Base-by-base conservation (phyloP, 37 sponge, comb jelly and placozoan species). In the Beroe forskalii region DNA sequence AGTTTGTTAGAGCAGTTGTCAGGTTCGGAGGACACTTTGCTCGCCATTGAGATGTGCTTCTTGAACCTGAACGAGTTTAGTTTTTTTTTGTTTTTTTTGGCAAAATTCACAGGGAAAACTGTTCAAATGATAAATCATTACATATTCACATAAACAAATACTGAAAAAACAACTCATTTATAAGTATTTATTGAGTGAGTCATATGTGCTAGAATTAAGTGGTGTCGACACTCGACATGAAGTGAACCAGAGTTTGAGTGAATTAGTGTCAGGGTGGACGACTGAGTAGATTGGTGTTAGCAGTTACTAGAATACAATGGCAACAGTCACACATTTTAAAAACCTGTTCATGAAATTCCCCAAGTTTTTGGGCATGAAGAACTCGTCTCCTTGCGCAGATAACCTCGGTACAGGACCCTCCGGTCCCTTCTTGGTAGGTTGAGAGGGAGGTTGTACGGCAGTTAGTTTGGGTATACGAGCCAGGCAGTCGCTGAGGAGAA, bases 281-380 rank as follows among this genome's bases (percentile, higher is more conserved):
- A n/a, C n/a, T n/a, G n/a, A n/a, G n/a, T n/a, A n/a, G n/a, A n/a
- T n/a, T n/a, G n/a, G n/a, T n/a, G n/a, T n/a, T n/a, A n/a, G n/a
- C n/a, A n/a, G n/a, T n/a, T n/a, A n/a, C n/a, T n/a, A n/a, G n/a
- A n/a, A n/a, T n/a, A n/a, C n/a, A n/a, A n/a, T n/a, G n/a, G n/a
- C n/a, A n/a, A n/a, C n/a, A n/a, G n/a, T n/a, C n/a, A n/a, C n/a
- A n/a, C n/a, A n/a, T n/a, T n/a, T n/a, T 72, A 17, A 6, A 72
- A 9, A 72, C 86, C 86, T 80, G 2, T 30, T 37, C 44, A 80
- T 44, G 86, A 80, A 80, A 37, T 80, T 80, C 35, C 86, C 86
- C 44, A 80, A 27, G 27, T 80, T 38, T 44, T 41, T 80, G 0
- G 86, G 86, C 43, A 80, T 23, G 55, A 80, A 80, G 40, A 80